Base-by-base conservation (phyloP, 2,113 vertebrate genomes). In the Melospiza melodia region DNA sequence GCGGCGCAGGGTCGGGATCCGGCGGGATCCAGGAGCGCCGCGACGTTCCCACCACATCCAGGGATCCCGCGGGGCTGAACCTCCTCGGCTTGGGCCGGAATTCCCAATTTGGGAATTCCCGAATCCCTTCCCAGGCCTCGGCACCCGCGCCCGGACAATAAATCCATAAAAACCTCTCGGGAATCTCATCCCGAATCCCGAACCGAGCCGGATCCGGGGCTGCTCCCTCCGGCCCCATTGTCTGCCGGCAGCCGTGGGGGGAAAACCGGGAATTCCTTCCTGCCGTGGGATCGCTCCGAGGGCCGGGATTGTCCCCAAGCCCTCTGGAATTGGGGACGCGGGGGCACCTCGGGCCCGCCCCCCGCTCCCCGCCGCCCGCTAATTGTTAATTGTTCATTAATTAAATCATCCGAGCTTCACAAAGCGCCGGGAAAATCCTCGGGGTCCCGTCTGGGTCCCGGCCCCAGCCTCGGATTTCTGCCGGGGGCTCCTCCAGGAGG, bases 21-120 rank as follows among this genome's bases (percentile, higher is more conserved):
- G 8, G 66, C 0, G 54, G 43, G 41, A 82, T 49, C 35, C 1
- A 6, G 66, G n/a, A 25, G 11, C 6, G 8, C 74, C 1, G 58
- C 35, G 37, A n/a, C 5, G 0, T 14, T 3, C 3, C 11, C 61
- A 10, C 30, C 65, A 0, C 30, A 1, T 8, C 59, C 6, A 3
- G 21, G 0, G 15, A n/a, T 39, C 14, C 19, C 3, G 15, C 3
- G 15, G 37, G 16, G 57, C 48, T 12, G 7, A 6, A 13, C 57
- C 21, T 59, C 73, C 46, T 24, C 0, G 5, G 2, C 35, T 46
- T 25, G 7, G 58, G 5, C 8, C 5, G 19, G 24, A 27, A 65
- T 79, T 54, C 31, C 20, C 2, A 12, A 35, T 46, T 5, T 6
- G 23, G 57, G 57, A 76, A 33, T 19, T 31, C 58, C 59, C 48